Base-by-base conservation (phyloP, 1,140 invertebrate genomes). In the Ceratosolen solmsi region DNA sequence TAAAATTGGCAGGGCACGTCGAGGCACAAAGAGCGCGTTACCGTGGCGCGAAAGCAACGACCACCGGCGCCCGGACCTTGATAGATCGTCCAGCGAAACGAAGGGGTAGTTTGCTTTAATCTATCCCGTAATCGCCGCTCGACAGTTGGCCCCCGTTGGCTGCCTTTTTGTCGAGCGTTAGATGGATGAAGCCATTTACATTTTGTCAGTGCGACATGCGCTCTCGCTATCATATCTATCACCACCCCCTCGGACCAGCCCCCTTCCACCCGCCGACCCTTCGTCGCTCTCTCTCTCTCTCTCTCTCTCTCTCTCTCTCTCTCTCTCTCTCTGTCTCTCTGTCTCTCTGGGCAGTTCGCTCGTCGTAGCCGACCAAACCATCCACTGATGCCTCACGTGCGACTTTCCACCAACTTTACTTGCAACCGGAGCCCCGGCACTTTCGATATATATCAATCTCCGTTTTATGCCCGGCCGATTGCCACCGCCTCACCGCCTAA, bases 171-270 rank as follows among this genome's bases (percentile, higher is more conserved):
- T 89, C 88, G 87, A 85, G 86, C 84, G 84, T 87, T 88, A 91
- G 91, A 92, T 91, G 90, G 91, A 92, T 92, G 88, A 86, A 85
- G 90, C 86, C 91, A 92, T 92, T 92, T 92, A 91, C 91, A 92
- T 92, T 91, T 91, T 91, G 91, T 91, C 91, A 91, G 88, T 88
- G 85, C 90, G 90, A 89, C 89, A 90, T 90, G 90, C 89, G 88
- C 86, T 87, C 88, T 89, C 90, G 89, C 90, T 91, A 91, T 92
- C 91, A 91, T 86, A 85, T 84, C 84, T 85, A 83, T 78, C 83
- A 58, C 75, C 36, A 60, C 54, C 54, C 56, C n/a, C 46, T 81
- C 60, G 82, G 84, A 83, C 85, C 84, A 27, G 63, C 25, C 83
- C 70, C 83, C 76, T 17, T 36, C 38, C 13, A 0, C 20, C 41